Percentiles rank a stretch among this genome's conserved stretches.
Evolutionary conservation across 2,888 invertebrate genomes (phyloP).

Genomic region (Plagodis pulveraria): DNA sequence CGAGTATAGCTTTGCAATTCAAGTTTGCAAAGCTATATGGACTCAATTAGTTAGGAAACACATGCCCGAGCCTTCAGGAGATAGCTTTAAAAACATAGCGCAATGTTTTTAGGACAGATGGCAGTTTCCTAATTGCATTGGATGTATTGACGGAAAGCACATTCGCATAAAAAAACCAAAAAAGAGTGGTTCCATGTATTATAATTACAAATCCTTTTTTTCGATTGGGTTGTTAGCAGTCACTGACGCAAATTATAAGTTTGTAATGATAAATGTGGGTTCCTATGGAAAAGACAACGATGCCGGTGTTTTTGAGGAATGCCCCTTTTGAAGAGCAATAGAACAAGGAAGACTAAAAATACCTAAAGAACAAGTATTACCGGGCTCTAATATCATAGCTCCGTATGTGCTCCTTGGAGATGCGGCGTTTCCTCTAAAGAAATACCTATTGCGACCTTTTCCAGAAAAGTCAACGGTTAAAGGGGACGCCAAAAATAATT

Average conservation of each 20-base stretch:
- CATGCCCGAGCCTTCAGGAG: too few relatives aligned
- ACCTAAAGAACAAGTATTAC: constrained; percentile 1
- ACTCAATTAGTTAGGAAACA: background rate
- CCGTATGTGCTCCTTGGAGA: constrained; percentile 8
- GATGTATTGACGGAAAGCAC: constrained; percentile 35
- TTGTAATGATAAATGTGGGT: constrained; percentile 35
- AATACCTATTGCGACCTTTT: background rate
- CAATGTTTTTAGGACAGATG: constrained; percentile 14
- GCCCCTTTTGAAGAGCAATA: constrained; percentile 1
- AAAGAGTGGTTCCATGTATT: background rate
- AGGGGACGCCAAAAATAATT: background rate
- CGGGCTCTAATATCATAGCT: constrained; percentile 14
- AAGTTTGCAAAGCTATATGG: background rate
- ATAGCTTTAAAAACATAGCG: background rate
- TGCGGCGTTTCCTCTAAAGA: background rate
- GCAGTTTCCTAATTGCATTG: constrained; percentile 34
- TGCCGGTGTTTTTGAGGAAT: constrained; percentile 32
- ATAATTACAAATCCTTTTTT: constrained; percentile 24
- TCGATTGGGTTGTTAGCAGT: constrained; percentile 9
- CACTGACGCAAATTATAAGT: constrained; percentile 32
- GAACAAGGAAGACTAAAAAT: constrained; percentile 1
- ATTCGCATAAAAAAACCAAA: constrained; percentile 24
- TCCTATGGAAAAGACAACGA: constrained; percentile 37
- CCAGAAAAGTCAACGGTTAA: background rate
- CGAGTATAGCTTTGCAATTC: too few relatives aligned